Percentiles rank a stretch among this genome's conserved stretches.
Evolutionary conservation across 2,113 vertebrate species (phyloP).

Genomic region (Holacanthus passer): DNA sequence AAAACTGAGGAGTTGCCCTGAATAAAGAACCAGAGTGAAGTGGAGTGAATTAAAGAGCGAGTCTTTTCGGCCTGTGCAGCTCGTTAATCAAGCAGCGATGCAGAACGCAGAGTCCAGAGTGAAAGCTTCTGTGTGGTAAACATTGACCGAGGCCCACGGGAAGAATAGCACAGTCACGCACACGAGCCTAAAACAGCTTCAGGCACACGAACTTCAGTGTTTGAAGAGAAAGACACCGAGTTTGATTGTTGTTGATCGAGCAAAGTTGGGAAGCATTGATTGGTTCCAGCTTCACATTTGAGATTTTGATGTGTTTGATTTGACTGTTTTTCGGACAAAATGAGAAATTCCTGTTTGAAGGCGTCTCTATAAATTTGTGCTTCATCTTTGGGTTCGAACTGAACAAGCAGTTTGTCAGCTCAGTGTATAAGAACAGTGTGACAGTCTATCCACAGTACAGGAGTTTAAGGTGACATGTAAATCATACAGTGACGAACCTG

Average conservation of each 20-base stretch:
- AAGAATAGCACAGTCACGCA: neutral
- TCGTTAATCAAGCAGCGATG: constrained; percentile 17
- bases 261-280: too few species aligned
- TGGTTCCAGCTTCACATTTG: too few species aligned
- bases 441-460: neutral
- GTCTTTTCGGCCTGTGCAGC: neutral
- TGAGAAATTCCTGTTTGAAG: neutral
- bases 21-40: neutral
- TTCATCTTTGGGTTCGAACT: too few species aligned
- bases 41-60: neutral
- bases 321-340: neutral
- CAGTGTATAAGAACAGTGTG: too few species aligned
- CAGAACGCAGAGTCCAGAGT: neutral
- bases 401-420: too few species aligned
- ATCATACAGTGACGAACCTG: neutral
- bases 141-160: constrained; percentile 8
- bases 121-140: constrained; percentile 11
- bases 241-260: neutral
- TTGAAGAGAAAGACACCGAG: neutral
- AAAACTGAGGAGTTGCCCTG: neutral
- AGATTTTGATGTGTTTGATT: neutral
- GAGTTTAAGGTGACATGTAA: constrained; percentile 19
- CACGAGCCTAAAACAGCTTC: neutral
- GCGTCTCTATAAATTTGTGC: neutral
- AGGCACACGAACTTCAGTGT: neutral